Base-by-base conservation (phyloP, 2,797 vertebrate species). In the Leontocebus nigricollis region DNA sequence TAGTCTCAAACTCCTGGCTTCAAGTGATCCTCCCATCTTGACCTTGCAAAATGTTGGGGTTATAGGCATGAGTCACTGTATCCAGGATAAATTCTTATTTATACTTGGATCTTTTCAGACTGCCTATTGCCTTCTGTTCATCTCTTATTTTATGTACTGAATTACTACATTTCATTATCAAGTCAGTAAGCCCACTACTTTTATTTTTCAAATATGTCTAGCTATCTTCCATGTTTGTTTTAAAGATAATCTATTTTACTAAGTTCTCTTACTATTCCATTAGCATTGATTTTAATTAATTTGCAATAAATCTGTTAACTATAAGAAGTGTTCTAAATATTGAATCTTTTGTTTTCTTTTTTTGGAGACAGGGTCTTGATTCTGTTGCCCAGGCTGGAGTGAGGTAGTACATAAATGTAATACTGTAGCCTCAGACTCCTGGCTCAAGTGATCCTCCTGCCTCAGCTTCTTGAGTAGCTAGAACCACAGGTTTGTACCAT, bases 221-320 rank as follows among this genome's bases (percentile, higher is more conserved):
- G 26, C 19, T 86, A 81, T 55, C 6, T 9, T 59, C 46, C 39
- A 87, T 55, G 55, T 70, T 73, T 94, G 90, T 55, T 91, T 85
- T 86, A 79, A 93, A 95, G 50, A 77, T 24, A 97, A 76, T 90
- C 48, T 57, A 4, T 81, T 93, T 94, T 70, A 82, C 81, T 67
- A 93, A 92, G 41, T 90, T 93, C 80, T 80, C 26, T 26, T 83
- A 88, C 6, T 61, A 90, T 57, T 87, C 39, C n/a, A 91, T 41
- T 50, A 80, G 64, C 3, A 94, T 19, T 67, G 94, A 57, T 5
- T 73, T 64, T 33, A 64, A 64, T 64, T 10, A 92, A 92, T 93
- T 20, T 67, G 36, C 2, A 90, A 52, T 52, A 88, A 84, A 89
- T 33, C 48, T 87, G 72, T 59, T 77, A 85, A 93, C 55, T 70